Percentiles rank a stretch among this genome's conserved stretches.
phyloP scores from a whole-genome alignment of 2,113 vertebrate genomes.

The Thunnus thynnus region DNA sequence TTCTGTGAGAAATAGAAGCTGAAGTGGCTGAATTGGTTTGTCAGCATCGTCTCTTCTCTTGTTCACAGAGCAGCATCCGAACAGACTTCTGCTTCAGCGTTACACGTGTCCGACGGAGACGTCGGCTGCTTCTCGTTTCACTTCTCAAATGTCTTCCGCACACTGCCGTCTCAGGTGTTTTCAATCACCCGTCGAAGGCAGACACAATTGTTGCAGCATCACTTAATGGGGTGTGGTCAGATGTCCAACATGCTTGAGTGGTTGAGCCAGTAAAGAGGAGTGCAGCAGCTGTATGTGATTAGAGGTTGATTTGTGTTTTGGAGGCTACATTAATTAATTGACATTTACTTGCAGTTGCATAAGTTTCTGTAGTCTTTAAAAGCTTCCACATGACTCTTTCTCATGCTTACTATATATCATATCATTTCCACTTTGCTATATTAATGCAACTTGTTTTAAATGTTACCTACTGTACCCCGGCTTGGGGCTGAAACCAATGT shows the following conservation, averaged over 20 bases:
- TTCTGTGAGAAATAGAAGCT: constrained; percentile 20
- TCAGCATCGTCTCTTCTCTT: constrained; percentile 14
- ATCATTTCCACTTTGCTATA: no score
- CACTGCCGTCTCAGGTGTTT: neutral
- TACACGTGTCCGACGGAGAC: neutral
- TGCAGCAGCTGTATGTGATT: neutral
- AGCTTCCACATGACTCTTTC: no score
- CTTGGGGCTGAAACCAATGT: no score
- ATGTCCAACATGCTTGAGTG: neutral
- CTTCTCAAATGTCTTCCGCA: neutral
- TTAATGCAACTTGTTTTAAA: no score
- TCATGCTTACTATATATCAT: no score
- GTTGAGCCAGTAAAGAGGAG: neutral
- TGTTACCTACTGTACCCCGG: no score
- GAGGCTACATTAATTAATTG: neutral
- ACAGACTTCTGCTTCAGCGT: constrained; percentile 8
- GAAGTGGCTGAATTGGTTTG: constrained; percentile 49
- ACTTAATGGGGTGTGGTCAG: neutral
- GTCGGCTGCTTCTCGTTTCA: neutral
- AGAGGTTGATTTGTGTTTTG: neutral
- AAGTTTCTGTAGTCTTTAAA: no score
- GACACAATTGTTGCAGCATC: neutral
- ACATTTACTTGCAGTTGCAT: neutral
- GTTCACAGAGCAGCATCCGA: constrained; percentile 6
- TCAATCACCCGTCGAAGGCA: neutral